Evolutionary conservation across 2,888 invertebrate genomes (phyloP), one percentile per base, ranked within the genome.

Genomic region (Drosophila helvetica): DNA sequence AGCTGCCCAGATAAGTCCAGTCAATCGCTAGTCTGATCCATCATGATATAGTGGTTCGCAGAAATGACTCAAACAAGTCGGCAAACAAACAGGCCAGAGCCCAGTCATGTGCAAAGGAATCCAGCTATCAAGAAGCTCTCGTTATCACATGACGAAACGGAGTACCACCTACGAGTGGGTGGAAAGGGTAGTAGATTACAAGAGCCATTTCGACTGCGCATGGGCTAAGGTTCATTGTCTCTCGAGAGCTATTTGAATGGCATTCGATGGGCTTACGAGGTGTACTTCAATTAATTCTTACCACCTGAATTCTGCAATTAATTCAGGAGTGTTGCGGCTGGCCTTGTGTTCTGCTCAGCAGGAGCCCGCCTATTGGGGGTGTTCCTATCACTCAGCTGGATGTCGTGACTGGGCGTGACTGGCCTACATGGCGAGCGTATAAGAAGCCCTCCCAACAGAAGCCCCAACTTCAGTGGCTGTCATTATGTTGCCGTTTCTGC

Each of bases 401-500:
- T 52, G 30, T 4, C 18, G 3, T 42, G 9, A 15, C 10, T 15
- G 12, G 38, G 45, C 74, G 73, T 65, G 70, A 57, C 19, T 30
- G 9, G 22, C 22, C 17, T 71, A 12, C 15, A 18, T 57, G 12
- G 25, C 2, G 0, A 1, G n/a, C 33, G 19, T 73, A 71, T 71
- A 71, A 71, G n/a, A 45, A 38, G n/a, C 45, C 10, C 9, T 38
- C 1, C 17, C 15, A 8, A 1, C 5, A 1, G 7, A 18, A 8
- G 8, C 0, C 0, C 17, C 10, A 9, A 2, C 7, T 47, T 17
- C 55, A 84, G 55, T 80, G 10, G 5, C 4, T 19, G 19, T 12
- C 50, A 71, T 22, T 42, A 79, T 81, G 81, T 53, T 64, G 45
- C 15, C 56, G 3, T 12, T 51, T 22, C 42, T 80, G n/a, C n/a